Percentiles rank a stretch among this genome's conserved stretches.
These are phyloP conservation scores for Chrysolina oricalcia DNA, from an alignment of 2,888 invertebrate species.

Conservation along the genomic window DNA sequence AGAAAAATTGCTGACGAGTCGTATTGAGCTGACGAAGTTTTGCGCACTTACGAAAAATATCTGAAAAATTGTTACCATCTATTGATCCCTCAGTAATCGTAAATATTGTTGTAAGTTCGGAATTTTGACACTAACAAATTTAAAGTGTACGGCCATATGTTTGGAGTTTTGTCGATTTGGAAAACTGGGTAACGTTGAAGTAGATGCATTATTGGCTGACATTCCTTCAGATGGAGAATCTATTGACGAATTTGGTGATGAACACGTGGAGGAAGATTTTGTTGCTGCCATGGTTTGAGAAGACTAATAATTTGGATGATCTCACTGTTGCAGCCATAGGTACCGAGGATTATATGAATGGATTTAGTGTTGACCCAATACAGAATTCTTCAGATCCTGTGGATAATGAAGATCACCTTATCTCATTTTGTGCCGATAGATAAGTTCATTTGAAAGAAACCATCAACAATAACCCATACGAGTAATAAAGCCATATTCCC, in stretches of 20 bases:
- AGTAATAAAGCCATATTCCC: background rate
- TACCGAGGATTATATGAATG: background rate
- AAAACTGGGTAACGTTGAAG: background rate
- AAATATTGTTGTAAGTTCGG: too few species aligned
- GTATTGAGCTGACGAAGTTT: too few species aligned
- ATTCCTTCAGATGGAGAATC: constrained; percentile 21
- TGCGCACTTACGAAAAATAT: too few species aligned
- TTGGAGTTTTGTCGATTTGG: constrained; percentile 4
- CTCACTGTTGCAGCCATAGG: background rate
- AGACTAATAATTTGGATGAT: background rate
- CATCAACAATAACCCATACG: background rate
- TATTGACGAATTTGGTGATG: background rate
- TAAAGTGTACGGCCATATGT: too few species aligned
- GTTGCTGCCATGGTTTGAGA: background rate
- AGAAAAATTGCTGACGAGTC: too few species aligned
- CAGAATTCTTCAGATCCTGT: constrained; percentile 4
- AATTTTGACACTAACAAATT: too few species aligned
- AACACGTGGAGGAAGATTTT: constrained; percentile 3
- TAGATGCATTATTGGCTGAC: constrained; percentile 12
- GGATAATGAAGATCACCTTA: background rate
- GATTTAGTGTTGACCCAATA: background rate
- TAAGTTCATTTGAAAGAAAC: background rate
- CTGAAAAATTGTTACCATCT: too few species aligned
- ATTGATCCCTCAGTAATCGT: too few species aligned
- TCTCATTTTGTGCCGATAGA: background rate